Percentiles rank a stretch among this genome's conserved stretches.
Evolutionary conservation across 2,888 invertebrate genomes (phyloP).

Genomic region (Ferrisia virgata): DNA sequence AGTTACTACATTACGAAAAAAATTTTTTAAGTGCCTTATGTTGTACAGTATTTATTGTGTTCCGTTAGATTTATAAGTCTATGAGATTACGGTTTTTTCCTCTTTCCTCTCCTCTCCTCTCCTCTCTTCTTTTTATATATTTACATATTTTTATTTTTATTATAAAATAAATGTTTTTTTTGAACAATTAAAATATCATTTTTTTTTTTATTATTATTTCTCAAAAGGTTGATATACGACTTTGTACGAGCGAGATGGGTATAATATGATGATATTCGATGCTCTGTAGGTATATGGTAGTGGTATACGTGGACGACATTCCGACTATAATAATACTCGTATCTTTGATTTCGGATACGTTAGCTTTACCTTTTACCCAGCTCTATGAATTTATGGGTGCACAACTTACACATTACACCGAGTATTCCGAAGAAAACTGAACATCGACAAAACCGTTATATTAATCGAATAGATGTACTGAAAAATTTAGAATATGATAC

Average conservation of each 20-base stretch:
- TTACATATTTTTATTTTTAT: slow-evolving; percentile 35
- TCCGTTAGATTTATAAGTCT: slow-evolving; percentile 37
- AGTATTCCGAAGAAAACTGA: too few species aligned
- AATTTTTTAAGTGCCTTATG: slow-evolving; percentile 40
- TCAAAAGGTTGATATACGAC: background rate
- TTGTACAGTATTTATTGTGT: slow-evolving; percentile 42
- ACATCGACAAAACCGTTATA: background rate
- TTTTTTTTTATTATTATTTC: background rate
- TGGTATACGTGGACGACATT: background rate
- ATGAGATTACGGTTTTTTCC: slow-evolving; percentile 27
- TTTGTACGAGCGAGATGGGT: background rate
- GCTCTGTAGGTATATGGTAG: background rate
- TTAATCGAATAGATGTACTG: background rate
- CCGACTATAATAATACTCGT: too few species aligned
- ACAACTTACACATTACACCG: background rate
- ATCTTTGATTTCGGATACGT: background rate
- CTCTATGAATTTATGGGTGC: background rate
- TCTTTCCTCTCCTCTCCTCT: background rate
- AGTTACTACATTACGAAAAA: slow-evolving; percentile 15
- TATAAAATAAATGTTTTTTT: slow-evolving; percentile 37
- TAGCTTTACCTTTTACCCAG: background rate
- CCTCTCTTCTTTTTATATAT: slow-evolving; percentile 25
- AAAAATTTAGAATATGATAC: background rate
- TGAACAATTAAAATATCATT: background rate
- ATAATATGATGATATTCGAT: background rate